Conservation (phyloP, 1,140 invertebrate genomes). For the Lethrus apterus region DNA sequence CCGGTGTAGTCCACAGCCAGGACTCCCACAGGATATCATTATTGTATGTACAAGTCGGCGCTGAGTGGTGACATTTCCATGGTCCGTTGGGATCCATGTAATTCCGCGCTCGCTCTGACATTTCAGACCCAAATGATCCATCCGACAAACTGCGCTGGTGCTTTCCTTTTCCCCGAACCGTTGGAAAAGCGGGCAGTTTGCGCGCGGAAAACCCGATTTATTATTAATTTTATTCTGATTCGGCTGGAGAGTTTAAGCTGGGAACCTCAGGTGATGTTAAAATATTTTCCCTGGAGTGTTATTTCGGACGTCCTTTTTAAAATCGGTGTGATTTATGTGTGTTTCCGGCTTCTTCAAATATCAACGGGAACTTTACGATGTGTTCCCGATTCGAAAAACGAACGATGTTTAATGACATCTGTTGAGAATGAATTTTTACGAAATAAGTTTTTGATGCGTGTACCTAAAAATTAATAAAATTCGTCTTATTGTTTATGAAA, state of each 20-base stretch:
- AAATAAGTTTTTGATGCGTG: no score
- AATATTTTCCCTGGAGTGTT: slow-evolving; percentile 9
- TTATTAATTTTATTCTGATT: slow-evolving; percentile 23
- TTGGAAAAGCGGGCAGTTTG: background rate
- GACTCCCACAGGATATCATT: slow-evolving; percentile 34
- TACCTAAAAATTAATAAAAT: no score
- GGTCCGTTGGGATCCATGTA: slow-evolving; percentile 31
- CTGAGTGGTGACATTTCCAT: slow-evolving; percentile 36
- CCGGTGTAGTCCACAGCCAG: slow-evolving; percentile 1
- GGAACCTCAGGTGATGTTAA: slow-evolving; percentile 5
- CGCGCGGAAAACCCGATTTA: slow-evolving; percentile 14
- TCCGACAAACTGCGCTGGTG: slow-evolving; percentile 18
- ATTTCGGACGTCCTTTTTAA: slow-evolving; percentile 1
- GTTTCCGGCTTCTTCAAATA: background rate
- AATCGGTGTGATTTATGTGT: background rate
- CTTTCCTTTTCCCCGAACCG: slow-evolving; percentile 2
- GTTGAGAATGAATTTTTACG: no score
- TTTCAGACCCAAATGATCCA: slow-evolving; percentile 36
- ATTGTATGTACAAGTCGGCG: slow-evolving; percentile 36
- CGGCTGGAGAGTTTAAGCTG: slow-evolving; percentile 14
- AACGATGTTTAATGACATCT: no score
- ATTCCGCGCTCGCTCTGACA: slow-evolving; percentile 32
- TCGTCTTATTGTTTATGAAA: no score
- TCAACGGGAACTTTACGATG: background rate
- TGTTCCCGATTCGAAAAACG: no score